Evolutionary conservation across 2,888 invertebrate genomes (phyloP).

Genomic region (Spodoptera littoralis): DNA sequence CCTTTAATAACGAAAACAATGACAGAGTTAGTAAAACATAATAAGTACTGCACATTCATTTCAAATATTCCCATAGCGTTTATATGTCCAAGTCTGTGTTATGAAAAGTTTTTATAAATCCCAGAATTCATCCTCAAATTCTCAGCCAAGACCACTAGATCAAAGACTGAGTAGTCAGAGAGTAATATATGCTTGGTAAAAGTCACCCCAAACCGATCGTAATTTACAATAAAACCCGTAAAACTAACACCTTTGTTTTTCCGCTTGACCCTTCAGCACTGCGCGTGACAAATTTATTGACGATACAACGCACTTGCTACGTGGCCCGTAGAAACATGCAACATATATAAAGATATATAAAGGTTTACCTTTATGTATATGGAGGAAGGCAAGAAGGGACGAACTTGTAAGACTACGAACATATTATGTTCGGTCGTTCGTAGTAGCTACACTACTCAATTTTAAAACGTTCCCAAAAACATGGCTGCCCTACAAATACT

Average conservation of each 20-base stretch:
- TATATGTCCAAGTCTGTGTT: too few relatives aligned
- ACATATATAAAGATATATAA: neutral
- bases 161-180: constrained; percentile 7
- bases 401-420: neutral
- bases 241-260: constrained; percentile 58
- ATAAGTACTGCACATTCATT: too few relatives aligned
- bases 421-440: too few relatives aligned
- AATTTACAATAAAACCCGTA: constrained; percentile 48
- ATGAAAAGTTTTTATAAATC: neutral
- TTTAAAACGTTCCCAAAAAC: too few relatives aligned
- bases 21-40: too few relatives aligned
- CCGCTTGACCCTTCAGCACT: constrained; percentile 46
- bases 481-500: too few relatives aligned
- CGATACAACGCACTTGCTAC: constrained; percentile 63
- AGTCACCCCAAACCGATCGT: constrained; percentile 24
- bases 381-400: neutral
- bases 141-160: neutral
- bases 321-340: constrained; percentile 17
- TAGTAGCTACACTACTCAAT: too few relatives aligned
- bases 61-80: too few relatives aligned
- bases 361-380: neutral
- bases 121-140: neutral
- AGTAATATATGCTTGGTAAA: constrained; percentile 26
- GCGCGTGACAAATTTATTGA: constrained; percentile 54
- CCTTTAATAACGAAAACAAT: too few relatives aligned